A percentile compares a stretch with the other conserved stretches of the same genome.
These are phyloP conservation scores for human (Homo sapiens) DNA, from an alignment of 2,113 vertebrate genomes.

Conservation along the genomic window GRCh38 chr20:63073001-63073500, in stretches of 20 bases:
- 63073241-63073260: not conserved
- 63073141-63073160: constrained; percentile 73
- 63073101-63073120: constrained; percentile 78
- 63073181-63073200: constrained; percentile 32
- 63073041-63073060: constrained; percentile 94
- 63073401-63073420: too few relatives aligned
- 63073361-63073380: not conserved
- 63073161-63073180: constrained; percentile 64
- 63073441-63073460: accelerated
- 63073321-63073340: not conserved
- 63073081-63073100: constrained; percentile 89
- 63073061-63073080: constrained; percentile 89
- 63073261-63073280: not conserved
- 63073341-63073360: accelerated
- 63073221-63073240: not conserved
- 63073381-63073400: too few relatives aligned
- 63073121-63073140: constrained; percentile 77
- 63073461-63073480: not conserved
- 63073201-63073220: not conserved
- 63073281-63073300: not conserved
- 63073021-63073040: constrained; percentile 91
- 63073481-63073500: not conserved
- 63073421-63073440: not conserved
- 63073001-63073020: constrained; percentile 91
- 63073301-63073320: not conserved